A percentile compares a stretch with the other conserved stretches of the same genome.
Evolutionary conservation across 2,888 invertebrate species (phyloP).

Genomic region (Bedellia somnulentella): DNA sequence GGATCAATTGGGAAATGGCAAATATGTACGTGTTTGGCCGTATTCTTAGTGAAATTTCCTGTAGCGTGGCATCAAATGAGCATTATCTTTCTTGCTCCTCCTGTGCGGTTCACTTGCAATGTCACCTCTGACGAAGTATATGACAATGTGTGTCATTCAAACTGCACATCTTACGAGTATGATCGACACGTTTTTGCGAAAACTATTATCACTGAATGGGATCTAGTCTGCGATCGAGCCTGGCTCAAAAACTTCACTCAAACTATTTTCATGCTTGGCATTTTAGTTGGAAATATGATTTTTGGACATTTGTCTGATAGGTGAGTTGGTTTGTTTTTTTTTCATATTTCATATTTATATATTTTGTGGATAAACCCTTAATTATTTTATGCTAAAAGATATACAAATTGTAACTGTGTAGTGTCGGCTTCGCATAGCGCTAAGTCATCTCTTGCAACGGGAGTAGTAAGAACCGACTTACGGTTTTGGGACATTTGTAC

Average conservation of each 20-base stretch:
- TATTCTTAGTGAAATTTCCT: constrained; percentile 74
- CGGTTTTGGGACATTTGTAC: too few relatives aligned
- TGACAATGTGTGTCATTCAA: constrained; percentile 48
- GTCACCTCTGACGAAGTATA: constrained; percentile 25
- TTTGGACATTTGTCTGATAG: constrained; percentile 79
- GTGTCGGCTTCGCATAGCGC: too few relatives aligned
- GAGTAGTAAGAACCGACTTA: too few relatives aligned
- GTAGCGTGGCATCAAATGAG: constrained; percentile 81
- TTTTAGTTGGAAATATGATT: constrained; percentile 72
- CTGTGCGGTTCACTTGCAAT: constrained; percentile 62
- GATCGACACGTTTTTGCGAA: constrained; percentile 68
- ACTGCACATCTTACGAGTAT: constrained; percentile 62
- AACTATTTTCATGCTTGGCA: constrained; percentile 76
- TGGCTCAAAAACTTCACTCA: constrained; percentile 75
- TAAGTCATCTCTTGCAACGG: too few relatives aligned
- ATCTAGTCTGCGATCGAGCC: constrained; percentile 67
- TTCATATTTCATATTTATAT: background rate
- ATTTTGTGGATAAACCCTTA: background rate
- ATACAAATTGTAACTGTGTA: too few relatives aligned
- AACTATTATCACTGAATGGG: constrained; percentile 76
- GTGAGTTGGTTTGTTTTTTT: constrained; percentile 29
- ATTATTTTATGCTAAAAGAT: background rate
- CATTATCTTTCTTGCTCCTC: constrained; percentile 76
- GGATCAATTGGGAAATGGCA: constrained; percentile 78
- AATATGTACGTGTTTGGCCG: constrained; percentile 67